phyloP scores from a whole-genome alignment of 2,888 invertebrate species.

The Luperina testacea region DNA sequence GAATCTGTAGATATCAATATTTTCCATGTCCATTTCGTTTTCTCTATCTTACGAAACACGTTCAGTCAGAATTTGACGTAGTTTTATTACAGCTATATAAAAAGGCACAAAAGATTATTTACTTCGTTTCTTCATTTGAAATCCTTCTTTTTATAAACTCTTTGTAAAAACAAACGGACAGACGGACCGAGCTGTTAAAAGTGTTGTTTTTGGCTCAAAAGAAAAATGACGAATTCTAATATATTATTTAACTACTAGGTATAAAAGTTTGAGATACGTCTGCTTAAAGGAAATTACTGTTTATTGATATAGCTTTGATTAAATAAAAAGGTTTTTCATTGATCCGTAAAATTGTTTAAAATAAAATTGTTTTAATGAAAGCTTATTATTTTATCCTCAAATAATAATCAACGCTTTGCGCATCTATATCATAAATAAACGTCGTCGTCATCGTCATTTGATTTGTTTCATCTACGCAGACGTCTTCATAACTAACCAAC shows the following conservation, averaged over 20 bases:
- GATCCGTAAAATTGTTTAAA: constrained; percentile 36
- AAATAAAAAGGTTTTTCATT: constrained; percentile 54
- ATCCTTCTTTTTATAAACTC: constrained; percentile 53
- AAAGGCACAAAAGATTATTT: constrained; percentile 45
- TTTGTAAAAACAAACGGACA: constrained; percentile 55
- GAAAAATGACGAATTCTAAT: constrained; percentile 59
- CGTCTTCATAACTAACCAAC: background rate
- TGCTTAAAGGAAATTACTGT: constrained; percentile 46
- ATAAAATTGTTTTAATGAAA: background rate
- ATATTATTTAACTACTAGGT: constrained; percentile 56
- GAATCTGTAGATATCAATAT: constrained; percentile 23
- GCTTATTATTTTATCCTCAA: constrained; percentile 18
- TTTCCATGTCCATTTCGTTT: background rate
- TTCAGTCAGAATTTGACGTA: constrained; percentile 22
- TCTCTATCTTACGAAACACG: constrained; percentile 2
- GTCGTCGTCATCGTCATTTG: background rate
- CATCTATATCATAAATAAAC: background rate
- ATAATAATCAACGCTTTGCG: background rate
- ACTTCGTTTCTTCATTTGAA: constrained; percentile 46
- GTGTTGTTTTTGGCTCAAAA: constrained; percentile 61
- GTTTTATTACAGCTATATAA: constrained; percentile 48
- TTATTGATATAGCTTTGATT: constrained; percentile 54
- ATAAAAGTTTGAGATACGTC: constrained; percentile 49
- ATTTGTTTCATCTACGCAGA: background rate
- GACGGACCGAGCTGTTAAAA: constrained; percentile 44